These are phyloP conservation scores for Himalopsyche phryganea DNA, from an alignment of 1,140 invertebrate genomes.

Conservation along the genomic window DNA sequence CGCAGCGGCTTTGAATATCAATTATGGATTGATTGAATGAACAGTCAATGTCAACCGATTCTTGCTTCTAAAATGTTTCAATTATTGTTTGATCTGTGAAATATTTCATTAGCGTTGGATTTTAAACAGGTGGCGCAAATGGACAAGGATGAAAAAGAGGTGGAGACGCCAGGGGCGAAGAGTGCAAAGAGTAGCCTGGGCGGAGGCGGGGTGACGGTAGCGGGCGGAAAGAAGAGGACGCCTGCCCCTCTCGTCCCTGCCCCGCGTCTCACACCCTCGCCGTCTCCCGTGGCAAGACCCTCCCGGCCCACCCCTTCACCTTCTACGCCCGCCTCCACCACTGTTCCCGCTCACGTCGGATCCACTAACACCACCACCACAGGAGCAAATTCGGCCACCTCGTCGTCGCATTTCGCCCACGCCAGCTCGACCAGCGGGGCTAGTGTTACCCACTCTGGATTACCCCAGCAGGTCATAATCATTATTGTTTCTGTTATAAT, in stretches of 20 bases:
- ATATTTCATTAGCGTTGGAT: no score
- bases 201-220: constrained; percentile 38
- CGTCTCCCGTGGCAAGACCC: constrained; percentile 15
- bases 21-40: no score
- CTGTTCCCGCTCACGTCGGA: constrained; percentile 42
- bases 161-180: constrained; percentile 72
- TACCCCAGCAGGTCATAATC: constrained; percentile 49
- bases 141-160: constrained; percentile 85
- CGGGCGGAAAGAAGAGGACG: constrained; percentile 43
- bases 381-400: constrained; percentile 37
- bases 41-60: no score
- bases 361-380: constrained; percentile 56
- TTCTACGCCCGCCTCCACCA: constrained; percentile 35
- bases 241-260: constrained; percentile 32
- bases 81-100: no score
- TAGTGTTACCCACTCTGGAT: constrained; percentile 41
- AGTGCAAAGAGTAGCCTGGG: constrained; percentile 44
- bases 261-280: constrained; percentile 28
- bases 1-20: no score
- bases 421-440: constrained; percentile 27
- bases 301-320: constrained; percentile 8
- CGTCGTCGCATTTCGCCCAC: constrained; percentile 34
- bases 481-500: no score
- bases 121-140: constrained; percentile 86
- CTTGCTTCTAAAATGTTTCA: no score